A percentile compares a stretch with the other conserved stretches of the same genome.
phyloP scores from a whole-genome alignment of 2,113 vertebrate genomes.

The Onychorhynchus coronatus region DNA sequence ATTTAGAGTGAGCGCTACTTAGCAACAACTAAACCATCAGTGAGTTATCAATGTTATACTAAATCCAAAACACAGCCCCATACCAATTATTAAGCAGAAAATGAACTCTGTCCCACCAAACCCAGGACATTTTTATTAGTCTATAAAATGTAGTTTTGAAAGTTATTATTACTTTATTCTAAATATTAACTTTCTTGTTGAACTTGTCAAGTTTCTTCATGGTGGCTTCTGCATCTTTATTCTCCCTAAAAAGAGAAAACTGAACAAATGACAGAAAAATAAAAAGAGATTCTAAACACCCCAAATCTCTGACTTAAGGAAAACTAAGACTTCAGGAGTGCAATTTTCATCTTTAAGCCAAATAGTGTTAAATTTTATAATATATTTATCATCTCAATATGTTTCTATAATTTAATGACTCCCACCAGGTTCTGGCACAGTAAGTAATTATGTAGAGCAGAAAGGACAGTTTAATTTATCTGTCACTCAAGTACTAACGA shows the following conservation, averaged over 20 bases:
- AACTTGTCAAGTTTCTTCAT: neutral
- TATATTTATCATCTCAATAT: neutral
- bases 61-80: neutral
- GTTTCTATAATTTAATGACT: neutral
- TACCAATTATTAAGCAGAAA: neutral
- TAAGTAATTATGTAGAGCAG: neutral
- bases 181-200: neutral
- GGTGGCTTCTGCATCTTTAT: neutral
- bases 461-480: neutral
- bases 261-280: neutral
- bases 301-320: neutral
- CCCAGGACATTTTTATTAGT: neutral
- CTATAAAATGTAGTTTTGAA: neutral
- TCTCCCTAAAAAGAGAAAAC: neutral
- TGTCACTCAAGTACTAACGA: neutral
- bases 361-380: neutral
- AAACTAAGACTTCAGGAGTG: neutral
- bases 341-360: neutral
- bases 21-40: neutral
- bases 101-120: neutral
- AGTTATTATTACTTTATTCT: neutral
- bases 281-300: neutral
- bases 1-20: too few species aligned
- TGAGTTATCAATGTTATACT: too few species aligned
- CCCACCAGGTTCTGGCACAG: neutral